Evolutionary conservation across 2,888 invertebrate species (phyloP), one percentile per base, ranked within the genome.

Genomic region (Choreutis nemorana): DNA sequence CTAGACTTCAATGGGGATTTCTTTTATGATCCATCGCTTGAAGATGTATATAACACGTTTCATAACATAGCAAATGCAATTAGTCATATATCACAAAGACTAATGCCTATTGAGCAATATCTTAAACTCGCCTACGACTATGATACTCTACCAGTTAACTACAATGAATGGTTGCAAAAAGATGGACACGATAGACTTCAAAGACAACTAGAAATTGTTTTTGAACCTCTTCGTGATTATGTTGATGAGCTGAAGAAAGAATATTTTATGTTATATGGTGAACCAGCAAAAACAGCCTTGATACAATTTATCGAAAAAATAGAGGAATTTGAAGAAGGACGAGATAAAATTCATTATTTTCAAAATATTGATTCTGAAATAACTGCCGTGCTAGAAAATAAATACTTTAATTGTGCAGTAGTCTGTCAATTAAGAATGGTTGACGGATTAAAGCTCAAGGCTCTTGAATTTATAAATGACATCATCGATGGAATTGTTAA

Each of bases 401-500:
- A 87, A 53, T 87, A 85, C 54, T 89, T 90, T 42, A 78, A 82
- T 22, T 81, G 86, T 37, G 85, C 85, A 1, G 77, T 82, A 22
- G 72, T 89, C 2, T 66, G 83, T 38, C 86, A 89, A 46, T 67
- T 82, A 2, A 78, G 82, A 30, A 87, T 87, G 44, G 83, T 89
- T 14, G 63, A 63, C 7, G 84, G 83, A 2, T 63, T 91, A 30
- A 84, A 85, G 46, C 42, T 45, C 3, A 82, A 84, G 35, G 82
- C 86, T 2, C 64, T 81, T 27, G 64, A 77, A 30, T 78, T 86
- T 30, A 83, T 87, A 8, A 71, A 83, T 26, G 75, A 79, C 22
- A 83, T 90, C 12, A 86, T 88, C 14, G 63, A 55, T 2, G 83
- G 86, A 37, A 79, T 90, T 34, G 82, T 87, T 1, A 66, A 73